Conservation (phyloP, 2,797 vertebrate genomes). For the Champsocephalus gunnari region DNA sequence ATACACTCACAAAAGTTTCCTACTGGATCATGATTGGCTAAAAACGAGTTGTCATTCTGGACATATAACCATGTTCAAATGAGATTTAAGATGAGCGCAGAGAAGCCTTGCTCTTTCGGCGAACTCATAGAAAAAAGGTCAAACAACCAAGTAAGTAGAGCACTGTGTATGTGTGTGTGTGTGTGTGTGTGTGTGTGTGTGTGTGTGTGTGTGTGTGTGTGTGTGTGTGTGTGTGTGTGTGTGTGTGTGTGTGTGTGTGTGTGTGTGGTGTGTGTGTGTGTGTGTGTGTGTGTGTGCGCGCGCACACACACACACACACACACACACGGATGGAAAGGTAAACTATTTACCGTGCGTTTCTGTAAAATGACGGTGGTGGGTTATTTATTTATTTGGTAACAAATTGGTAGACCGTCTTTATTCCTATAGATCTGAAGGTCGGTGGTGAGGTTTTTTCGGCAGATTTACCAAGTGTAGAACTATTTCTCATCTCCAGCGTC, state of each 20-base stretch:
- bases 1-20: not conserved
- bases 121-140: too few species aligned
- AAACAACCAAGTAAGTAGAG: too few species aligned
- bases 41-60: not conserved
- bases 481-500: conserved; percentile 9
- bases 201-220: too few species aligned
- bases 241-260: too few species aligned
- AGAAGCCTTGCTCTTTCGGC: too few species aligned
- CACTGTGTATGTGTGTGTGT: too few species aligned
- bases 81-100: not conserved
- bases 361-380: not conserved
- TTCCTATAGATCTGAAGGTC: not conserved
- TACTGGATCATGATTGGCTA: not conserved
- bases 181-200: too few species aligned
- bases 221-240: too few species aligned
- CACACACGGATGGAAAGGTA: not conserved
- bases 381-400: not conserved
- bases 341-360: too few species aligned
- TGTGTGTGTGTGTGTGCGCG: too few species aligned
- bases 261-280: too few species aligned
- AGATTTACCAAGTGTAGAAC: not conserved
- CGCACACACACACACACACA: too few species aligned
- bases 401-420: not conserved
- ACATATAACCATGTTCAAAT: not conserved
- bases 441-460: not conserved